Evolutionary conservation across 30 jellyfish, hydroid and myxozoan species (phyloP), one percentile per base, ranked within the genome.

Genomic region (Cassiopea xamachana): DNA sequence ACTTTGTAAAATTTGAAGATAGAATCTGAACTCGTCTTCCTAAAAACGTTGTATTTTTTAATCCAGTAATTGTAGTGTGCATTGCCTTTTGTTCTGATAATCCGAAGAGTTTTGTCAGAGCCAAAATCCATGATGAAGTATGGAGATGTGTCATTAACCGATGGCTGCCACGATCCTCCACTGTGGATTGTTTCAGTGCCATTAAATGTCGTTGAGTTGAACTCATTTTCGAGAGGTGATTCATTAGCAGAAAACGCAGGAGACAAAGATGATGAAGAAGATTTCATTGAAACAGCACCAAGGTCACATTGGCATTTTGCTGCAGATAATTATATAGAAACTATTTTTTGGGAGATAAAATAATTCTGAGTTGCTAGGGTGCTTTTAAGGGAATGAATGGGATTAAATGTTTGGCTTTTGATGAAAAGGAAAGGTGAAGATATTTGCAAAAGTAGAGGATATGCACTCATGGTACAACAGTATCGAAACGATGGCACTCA

Each of bases 81-180:
- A 73, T 69, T 88, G 39, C 95, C 95, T 88, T 79, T 79, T 16
- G 95, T 88, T 55, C 45, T 79, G 50, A 88, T 69, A 8, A 64
- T 64, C 60, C 81, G 59, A 15, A 88, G 45, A 61, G 90, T 88
- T 44, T 88, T 78, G 67, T 64, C 75, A 10, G 86, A 16, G 7
- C 95, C 95, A 18, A 88, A 62, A 48, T 79, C 90, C 45, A 80
- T 82, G 7, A 77, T 39, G 75, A 88, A 78, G 64, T 69, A 88
- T 8, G 86, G 82, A 16, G 86, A 46, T 43, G 72, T 6, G 73
- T 78, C 95, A 68, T 58, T 71, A 12, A 4, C 90, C 0, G 83
- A 55, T 1, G 95, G 86, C 70, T 48, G 86, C 95, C 95, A 88
- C 27, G 95, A 78, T 2, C 95, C 95, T 7, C 95, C 95, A 45